A percentile compares a stretch with the other conserved stretches of the same genome.
Conservation (phyloP, 1,140 invertebrate species). For the Dryas iulia region DNA sequence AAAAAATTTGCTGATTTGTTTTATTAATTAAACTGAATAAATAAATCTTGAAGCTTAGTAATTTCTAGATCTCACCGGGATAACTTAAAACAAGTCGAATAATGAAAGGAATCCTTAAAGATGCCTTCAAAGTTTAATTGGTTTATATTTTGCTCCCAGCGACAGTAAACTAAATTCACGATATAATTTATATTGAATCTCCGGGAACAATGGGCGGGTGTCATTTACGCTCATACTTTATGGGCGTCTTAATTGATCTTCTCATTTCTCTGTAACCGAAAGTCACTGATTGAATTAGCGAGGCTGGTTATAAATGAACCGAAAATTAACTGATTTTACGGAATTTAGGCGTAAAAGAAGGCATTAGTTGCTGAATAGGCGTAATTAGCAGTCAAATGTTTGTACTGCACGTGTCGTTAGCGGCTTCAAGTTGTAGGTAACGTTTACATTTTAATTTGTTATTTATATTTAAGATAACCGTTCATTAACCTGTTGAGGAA, state of each 20-base stretch:
- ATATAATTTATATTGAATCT: background rate
- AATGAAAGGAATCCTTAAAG: background rate
- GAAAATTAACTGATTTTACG: background rate
- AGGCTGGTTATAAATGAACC: background rate
- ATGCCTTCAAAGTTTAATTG: background rate
- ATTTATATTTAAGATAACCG: too few species aligned
- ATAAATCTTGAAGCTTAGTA: too few species aligned
- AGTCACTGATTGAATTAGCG: background rate
- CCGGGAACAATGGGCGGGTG: background rate
- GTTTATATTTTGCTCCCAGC: background rate
- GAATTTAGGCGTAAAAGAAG: background rate
- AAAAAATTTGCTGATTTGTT: too few species aligned
- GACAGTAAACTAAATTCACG: background rate
- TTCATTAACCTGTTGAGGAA: too few species aligned
- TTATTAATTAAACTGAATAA: background rate
- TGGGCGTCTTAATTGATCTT: background rate
- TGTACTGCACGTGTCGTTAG: too few species aligned
- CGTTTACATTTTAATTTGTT: too few species aligned
- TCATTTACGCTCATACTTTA: background rate
- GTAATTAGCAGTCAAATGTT: too few species aligned
- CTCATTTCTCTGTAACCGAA: background rate
- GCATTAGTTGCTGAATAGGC: background rate
- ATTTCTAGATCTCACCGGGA: background rate
- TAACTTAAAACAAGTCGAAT: background rate
- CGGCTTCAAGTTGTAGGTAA: too few species aligned